Evolutionary conservation across 2,888 invertebrate genomes (phyloP), one percentile per base, ranked within the genome.

Genomic region (Litoditis marina): DNA sequence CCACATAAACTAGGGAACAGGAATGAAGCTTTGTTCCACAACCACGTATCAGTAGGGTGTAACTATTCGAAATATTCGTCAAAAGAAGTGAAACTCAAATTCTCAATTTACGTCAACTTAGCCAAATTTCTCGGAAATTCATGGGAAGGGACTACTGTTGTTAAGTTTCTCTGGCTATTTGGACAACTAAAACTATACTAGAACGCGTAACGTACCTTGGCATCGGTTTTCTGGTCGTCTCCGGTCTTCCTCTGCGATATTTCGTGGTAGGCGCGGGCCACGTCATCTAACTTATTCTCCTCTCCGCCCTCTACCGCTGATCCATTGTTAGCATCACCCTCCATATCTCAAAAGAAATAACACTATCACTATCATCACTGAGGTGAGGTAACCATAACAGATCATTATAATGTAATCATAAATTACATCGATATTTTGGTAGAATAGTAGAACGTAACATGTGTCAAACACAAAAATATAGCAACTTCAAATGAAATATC

Each of bases 221-320:
- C 47, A 47, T 58, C 56, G 22, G 22, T 36, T 28, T 56, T 52
- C 46, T 65, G 61, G 28, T 65, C 65, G 42, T 39, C 54, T n/a
- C 57, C 55, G 6, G 56, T 46, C 44, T 49, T 56, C 44, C 61
- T 42, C 22, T 49, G 39, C 31, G 57, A 51, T 13, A 57, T 53
- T 32, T 65, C 61, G 39, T 54, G 52, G 44, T 64, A 62, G 4
- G 55, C 62, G 44, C 50, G 56, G 39, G 57, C 57, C 25, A 56
- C 57, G 31, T 62, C 55, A 39, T 62, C 64, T 63, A 65, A 65
- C 34, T 51, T 49, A 25, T 46, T 42, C 28, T 51, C 34, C 7
- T 62, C 55, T 31, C 51, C 57, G 31, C 53, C 39, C 8, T 8
- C 30, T 19, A 58, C 31, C 22, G 28, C 44, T n/a, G n/a, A n/a